phyloP scores from a whole-genome alignment of 2,888 invertebrate species.

The Oscheius sp. region DNA sequence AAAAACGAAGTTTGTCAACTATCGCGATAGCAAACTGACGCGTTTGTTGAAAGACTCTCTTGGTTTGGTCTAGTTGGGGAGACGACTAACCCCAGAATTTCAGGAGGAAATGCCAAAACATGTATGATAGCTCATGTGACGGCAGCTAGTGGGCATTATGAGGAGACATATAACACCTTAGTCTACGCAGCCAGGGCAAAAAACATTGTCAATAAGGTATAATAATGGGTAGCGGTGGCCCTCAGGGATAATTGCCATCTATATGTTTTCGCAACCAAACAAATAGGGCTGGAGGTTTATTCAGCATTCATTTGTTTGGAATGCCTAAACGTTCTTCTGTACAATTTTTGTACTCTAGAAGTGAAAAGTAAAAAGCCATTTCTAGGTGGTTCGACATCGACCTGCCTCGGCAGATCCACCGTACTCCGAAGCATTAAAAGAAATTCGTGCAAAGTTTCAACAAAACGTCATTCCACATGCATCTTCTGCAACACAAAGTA shows the following conservation, averaged over 20 bases:
- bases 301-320: background rate
- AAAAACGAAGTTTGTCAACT: slow-evolving; percentile 82
- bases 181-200: slow-evolving; percentile 92
- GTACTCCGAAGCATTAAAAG: slow-evolving; percentile 60
- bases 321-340: background rate
- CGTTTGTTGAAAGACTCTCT: slow-evolving; percentile 78
- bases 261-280: no score
- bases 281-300: background rate
- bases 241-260: background rate
- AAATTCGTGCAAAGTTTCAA: slow-evolving; percentile 53
- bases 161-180: slow-evolving; percentile 91
- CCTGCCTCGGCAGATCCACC: slow-evolving; percentile 66
- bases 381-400: slow-evolving; percentile 53
- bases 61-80: no score
- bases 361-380: background rate
- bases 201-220: slow-evolving; percentile 87
- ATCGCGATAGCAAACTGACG: slow-evolving; percentile 92
- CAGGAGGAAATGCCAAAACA: slow-evolving; percentile 85
- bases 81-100: background rate
- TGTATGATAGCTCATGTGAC: slow-evolving; percentile 97
- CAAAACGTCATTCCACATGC: slow-evolving; percentile 52
- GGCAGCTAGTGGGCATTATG: slow-evolving; percentile 82
- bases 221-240: no score
- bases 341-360: background rate
- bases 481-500: slow-evolving; percentile 57